Evolutionary conservation across 2,888 invertebrate genomes (phyloP).

Genomic region (Venustoraphidia nigricollis): DNA sequence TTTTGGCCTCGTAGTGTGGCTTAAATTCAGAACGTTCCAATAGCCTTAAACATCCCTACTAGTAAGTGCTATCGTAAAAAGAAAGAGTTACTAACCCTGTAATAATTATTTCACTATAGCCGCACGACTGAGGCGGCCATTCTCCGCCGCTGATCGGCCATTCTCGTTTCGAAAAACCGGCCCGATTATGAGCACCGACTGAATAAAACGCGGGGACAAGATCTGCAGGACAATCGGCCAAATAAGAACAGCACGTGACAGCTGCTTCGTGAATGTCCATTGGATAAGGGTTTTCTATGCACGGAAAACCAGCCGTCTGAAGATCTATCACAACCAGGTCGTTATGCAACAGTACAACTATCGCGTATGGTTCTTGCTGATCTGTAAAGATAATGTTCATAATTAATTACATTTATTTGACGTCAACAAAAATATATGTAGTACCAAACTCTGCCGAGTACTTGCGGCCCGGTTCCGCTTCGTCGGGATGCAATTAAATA

Average conservation of each 20-base stretch:
- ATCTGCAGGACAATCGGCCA: conserved; percentile 96
- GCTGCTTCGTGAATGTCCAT: conserved; percentile 99
- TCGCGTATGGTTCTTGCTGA: conserved; percentile 94
- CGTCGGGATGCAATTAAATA: no score
- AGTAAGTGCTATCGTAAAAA: neutral
- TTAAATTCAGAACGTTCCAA: no score
- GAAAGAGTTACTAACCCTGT: conserved; percentile 61
- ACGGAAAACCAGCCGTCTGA: conserved; percentile 88
- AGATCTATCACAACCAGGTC: conserved; percentile 97
- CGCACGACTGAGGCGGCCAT: conserved; percentile 89
- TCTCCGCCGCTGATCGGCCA: conserved; percentile 97
- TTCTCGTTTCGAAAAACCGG: conserved; percentile 78
- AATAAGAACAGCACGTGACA: conserved; percentile 91
- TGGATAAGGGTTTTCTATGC: conserved; percentile 98
- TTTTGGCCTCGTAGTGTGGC: no score
- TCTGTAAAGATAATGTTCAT: conserved; percentile 38
- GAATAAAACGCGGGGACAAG: conserved; percentile 96
- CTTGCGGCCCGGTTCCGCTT: no score
- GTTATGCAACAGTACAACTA: conserved; percentile 92
- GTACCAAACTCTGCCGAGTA: no score
- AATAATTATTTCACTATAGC: conserved; percentile 94
- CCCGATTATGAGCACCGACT: conserved; percentile 68
- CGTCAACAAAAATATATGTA: neutral
- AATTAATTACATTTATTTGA: neutral
- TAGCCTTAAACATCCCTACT: no score